phyloP scores from a whole-genome alignment of 2,888 invertebrate species.

The Cheilosia impressa region DNA sequence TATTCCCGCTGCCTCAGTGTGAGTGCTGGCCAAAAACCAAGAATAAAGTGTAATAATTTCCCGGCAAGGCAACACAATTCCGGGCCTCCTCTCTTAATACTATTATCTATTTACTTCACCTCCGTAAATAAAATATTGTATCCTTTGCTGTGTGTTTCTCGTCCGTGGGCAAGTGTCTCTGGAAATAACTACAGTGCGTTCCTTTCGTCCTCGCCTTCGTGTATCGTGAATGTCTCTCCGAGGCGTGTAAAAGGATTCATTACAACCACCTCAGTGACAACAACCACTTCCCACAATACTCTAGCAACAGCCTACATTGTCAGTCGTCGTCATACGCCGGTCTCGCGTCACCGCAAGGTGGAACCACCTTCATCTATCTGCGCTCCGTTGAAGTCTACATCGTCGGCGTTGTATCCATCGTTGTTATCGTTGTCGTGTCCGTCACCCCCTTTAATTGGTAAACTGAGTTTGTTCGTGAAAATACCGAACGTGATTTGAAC shows the following conservation, averaged over 20 bases:
- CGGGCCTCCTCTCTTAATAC: conserved; percentile 27
- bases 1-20: neutral
- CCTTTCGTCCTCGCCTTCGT: conserved; percentile 6
- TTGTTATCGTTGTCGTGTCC: conserved; percentile 6
- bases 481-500: conserved; percentile 9
- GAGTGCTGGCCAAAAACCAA: conserved; percentile 11
- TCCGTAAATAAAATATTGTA: conserved; percentile 54
- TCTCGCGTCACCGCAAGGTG: too few species aligned
- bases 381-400: conserved; percentile 19
- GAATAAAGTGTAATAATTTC: conserved; percentile 52
- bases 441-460: conserved; percentile 48
- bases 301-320: conserved; percentile 6
- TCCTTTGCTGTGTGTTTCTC: conserved; percentile 22
- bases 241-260: conserved; percentile 57
- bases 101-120: conserved; percentile 52
- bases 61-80: conserved; percentile 25
- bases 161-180: neutral
- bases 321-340: neutral
- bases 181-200: neutral
- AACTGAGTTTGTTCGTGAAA: conserved; percentile 43
- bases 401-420: conserved; percentile 31
- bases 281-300: conserved; percentile 57
- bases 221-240: conserved; percentile 3
- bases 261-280: conserved; percentile 47
- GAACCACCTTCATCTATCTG: conserved; percentile 6